phyloP scores from a whole-genome alignment of 2,797 vertebrate species.

The Hydrolagus colliei region DNA sequence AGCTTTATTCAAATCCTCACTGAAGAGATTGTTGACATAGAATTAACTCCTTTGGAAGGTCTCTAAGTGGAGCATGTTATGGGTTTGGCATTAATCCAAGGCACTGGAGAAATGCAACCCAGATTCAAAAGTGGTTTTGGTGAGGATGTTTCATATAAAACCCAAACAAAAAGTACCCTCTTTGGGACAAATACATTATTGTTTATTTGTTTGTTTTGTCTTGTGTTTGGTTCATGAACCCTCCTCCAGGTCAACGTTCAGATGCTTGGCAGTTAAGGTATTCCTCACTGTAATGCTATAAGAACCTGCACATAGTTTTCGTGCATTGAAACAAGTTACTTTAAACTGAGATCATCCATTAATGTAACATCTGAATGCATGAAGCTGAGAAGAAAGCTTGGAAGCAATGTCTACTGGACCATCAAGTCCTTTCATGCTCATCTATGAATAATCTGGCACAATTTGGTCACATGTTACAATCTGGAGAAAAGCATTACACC shows the following conservation, averaged over 20 bases:
- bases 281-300: no score
- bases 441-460: no score
- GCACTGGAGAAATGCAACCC: not conserved
- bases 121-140: not conserved
- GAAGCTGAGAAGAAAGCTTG: no score
- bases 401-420: no score
- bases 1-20: conserved; percentile 2
- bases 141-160: not conserved
- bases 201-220: not conserved
- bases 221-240: not conserved
- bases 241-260: not conserved
- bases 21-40: not conserved
- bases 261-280: no score
- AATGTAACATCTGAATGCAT: no score
- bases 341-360: not conserved
- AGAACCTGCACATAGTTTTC: not conserved
- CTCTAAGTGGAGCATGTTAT: not conserved
- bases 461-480: no score
- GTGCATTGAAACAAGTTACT: not conserved
- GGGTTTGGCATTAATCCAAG: not conserved
- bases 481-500: no score
- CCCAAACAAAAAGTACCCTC: not conserved
- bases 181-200: not conserved
- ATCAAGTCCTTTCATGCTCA: no score
- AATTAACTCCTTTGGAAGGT: not conserved